Evolutionary conservation across 1,140 invertebrate genomes (phyloP).

Genomic region (Neodiprion pinetum): DNA sequence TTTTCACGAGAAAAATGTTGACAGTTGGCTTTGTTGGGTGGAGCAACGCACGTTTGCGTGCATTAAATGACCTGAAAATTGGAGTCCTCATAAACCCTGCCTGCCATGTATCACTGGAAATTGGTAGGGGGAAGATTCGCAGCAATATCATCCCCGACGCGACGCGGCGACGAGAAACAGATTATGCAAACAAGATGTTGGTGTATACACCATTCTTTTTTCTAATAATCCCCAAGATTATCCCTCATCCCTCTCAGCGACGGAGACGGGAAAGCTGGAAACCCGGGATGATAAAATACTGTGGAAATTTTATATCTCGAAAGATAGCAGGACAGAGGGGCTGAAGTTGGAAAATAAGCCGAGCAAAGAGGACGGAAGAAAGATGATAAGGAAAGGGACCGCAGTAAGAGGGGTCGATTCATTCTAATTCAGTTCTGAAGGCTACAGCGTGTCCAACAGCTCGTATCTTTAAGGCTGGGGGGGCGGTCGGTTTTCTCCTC

Average conservation of each 20-base stretch:
- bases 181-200: slow-evolving; percentile 4
- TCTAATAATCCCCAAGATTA: background rate
- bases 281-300: background rate
- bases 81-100: no score
- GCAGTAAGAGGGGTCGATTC: slow-evolving; percentile 53
- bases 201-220: background rate
- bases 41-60: no score
- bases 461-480: slow-evolving; percentile 43
- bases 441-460: slow-evolving; percentile 63
- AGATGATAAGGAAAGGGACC: slow-evolving; percentile 9
- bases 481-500: slow-evolving; percentile 20
- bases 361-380: slow-evolving; percentile 10
- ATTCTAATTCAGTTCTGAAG: slow-evolving; percentile 61
- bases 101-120: no score
- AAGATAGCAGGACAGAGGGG: background rate
- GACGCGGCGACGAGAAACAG: slow-evolving; percentile 6
- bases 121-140: no score
- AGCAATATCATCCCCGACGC: background rate
- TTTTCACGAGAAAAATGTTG: no score
- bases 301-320: slow-evolving; percentile 3
- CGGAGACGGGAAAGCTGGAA: background rate
- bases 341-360: background rate
- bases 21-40: no score
- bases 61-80: no score
- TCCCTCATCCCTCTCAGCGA: background rate